Conservation (phyloP, 1,140 invertebrate genomes). For the Elymnias hypermnestra region DNA sequence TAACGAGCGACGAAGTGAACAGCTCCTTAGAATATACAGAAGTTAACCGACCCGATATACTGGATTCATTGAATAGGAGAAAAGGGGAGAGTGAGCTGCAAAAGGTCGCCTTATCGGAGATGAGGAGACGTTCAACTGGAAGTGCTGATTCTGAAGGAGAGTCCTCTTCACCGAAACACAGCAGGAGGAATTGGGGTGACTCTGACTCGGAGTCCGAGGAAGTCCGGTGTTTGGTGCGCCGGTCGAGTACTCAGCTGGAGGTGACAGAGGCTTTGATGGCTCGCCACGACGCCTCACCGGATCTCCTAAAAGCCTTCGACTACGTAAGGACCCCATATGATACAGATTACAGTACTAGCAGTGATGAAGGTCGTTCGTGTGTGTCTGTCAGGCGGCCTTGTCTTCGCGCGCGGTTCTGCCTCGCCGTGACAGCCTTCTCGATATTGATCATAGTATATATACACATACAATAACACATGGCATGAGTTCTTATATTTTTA, state of each 20-base stretch:
- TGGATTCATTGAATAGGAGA: constrained; percentile 59
- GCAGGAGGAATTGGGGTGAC: constrained; percentile 63
- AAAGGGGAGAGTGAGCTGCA: constrained; percentile 51
- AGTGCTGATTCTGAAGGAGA: constrained; percentile 53
- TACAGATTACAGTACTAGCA: constrained; percentile 55
- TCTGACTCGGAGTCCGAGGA: constrained; percentile 83
- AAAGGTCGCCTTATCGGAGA: constrained; percentile 52
- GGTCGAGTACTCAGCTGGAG: constrained; percentile 61
- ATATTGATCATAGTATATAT: constrained; percentile 70
- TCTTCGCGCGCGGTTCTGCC: constrained; percentile 55
- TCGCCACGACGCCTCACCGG: constrained; percentile 57
- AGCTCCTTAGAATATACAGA: constrained; percentile 67
- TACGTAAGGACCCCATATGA: constrained; percentile 71
- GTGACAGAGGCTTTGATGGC: constrained; percentile 61
- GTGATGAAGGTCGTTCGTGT: constrained; percentile 32
- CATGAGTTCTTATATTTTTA: no score
- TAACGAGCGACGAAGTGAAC: constrained; percentile 64
- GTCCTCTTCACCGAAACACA: constrained; percentile 54
- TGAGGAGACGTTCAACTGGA: constrained; percentile 50
- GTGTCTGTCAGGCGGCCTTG: constrained; percentile 41
- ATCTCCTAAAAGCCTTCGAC: constrained; percentile 68
- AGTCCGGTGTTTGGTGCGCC: constrained; percentile 74
- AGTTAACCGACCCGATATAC: constrained; percentile 63
- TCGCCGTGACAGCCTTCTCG: constrained; percentile 69
- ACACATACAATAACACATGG: constrained; percentile 63